Conservation (phyloP, 1,140 invertebrate genomes). For the Tetramorium simillimum region DNA sequence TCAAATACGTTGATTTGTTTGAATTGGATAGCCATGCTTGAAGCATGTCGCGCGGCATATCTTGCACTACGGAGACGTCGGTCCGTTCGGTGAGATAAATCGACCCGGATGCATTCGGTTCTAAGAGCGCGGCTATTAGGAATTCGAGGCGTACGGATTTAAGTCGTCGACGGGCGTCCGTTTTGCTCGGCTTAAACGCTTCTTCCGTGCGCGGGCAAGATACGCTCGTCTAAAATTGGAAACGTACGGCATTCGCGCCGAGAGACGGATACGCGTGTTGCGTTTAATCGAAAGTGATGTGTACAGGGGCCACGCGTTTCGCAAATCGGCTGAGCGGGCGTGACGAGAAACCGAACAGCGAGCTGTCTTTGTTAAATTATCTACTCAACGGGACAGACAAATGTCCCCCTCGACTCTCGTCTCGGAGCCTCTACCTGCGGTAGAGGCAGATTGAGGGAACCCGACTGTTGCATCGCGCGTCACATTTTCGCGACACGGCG, state of each 20-base stretch:
- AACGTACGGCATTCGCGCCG: slow-evolving; percentile 16
- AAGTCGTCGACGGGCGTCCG: slow-evolving; percentile 18
- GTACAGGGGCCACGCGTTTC: not conserved
- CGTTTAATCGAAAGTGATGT: slow-evolving; percentile 33
- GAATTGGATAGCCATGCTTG: not conserved
- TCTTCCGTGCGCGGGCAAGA: not conserved
- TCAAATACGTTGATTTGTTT: slow-evolving; percentile 1
- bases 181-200: slow-evolving; percentile 35
- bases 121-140: slow-evolving; percentile 32
- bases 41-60: not conserved
- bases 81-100: slow-evolving; percentile 41
- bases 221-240: slow-evolving; percentile 51
- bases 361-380: not conserved
- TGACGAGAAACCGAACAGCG: not conserved
- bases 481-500: not conserved
- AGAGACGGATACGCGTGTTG: slow-evolving; percentile 25
- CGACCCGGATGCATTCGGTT: not conserved
- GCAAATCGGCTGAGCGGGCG: slow-evolving; percentile 16
- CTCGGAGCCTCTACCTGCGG: not conserved
- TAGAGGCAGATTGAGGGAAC: not conserved
- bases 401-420: not conserved
- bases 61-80: not conserved
- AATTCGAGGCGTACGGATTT: slow-evolving; percentile 34
- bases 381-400: not conserved
- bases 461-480: slow-evolving; percentile 10